Evolutionary conservation across 2,797 vertebrate genomes (phyloP), one percentile per base, ranked within the genome.

Genomic region (Channallabes apus): DNA sequence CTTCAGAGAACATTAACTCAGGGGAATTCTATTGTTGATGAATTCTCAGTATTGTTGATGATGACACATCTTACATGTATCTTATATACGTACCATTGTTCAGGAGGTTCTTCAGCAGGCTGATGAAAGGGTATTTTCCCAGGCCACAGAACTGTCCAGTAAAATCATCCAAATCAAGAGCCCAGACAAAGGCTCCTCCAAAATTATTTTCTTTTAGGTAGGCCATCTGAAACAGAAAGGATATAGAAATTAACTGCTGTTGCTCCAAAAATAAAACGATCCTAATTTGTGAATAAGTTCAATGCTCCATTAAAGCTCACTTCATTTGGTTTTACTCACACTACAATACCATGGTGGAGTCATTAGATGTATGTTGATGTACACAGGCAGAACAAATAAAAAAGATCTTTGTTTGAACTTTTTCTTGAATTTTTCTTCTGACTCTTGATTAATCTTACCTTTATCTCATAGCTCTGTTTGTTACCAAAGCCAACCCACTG

Each of bases 401-500:
- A 67, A 32, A 54, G 51, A 12, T 54, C 6, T 54, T 73, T 73
- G 12, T 77, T 22, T 77, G 6, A 76, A 1, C 73, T 9, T 17
- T 18, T n/a, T 56, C 6, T 8, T 77, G 18, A 32, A 3, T 18
- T 76, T 17, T 18, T 69, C 14, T 68, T 17, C 32, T 9, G 32
- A 38, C 67, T 75, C 46, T 29, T 20, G 7, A 54, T n/a, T 62
- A 14, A 54, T 58, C n/a, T 41, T 91, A 96, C 96, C 95, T 97
- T 97, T 41, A 93, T 91, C 29, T 82, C 41, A 84, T 92, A 96
- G 91, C 96, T 97, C 82, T 92, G 91, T 86, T 91, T 87, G 58
- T 94, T 93, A 91, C 97, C 97, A 85, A 93, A 97, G 46, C 96
- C 96, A 84, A 96, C 91, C 96, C 96, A 97, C 0, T 94, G 88